A percentile compares a stretch with the other conserved stretches of the same genome.
These are phyloP conservation scores for Takifugu bimaculatus DNA, from an alignment of 2,113 vertebrate genomes.

Conservation along the genomic window DNA sequence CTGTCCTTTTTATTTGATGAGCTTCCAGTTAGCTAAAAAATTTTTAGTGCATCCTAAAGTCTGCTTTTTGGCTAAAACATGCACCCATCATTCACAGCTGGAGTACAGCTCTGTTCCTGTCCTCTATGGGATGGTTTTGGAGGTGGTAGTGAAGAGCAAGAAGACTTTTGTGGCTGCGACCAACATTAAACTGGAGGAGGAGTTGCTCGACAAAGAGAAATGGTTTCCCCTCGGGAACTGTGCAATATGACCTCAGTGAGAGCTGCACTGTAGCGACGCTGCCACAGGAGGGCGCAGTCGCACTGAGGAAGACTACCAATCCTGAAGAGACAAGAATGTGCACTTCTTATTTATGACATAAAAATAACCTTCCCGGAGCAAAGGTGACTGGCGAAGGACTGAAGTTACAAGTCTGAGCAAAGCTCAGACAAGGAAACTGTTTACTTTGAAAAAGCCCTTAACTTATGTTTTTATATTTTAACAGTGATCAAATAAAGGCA, in stretches of 20 bases:
- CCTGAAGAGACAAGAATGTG: not conserved
- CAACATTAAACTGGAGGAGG: constrained; percentile 73
- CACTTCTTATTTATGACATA: constrained; percentile 18
- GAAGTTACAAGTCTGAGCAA: constrained; percentile 30
- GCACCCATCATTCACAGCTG: constrained; percentile 65
- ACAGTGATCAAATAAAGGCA: constrained; percentile 12
- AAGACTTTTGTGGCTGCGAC: constrained; percentile 75
- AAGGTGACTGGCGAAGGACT: not conserved
- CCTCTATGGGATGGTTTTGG: constrained; percentile 73
- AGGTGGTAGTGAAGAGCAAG: constrained; percentile 82
- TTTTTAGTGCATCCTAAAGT: not conserved
- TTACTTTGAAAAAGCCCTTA: constrained; percentile 21
- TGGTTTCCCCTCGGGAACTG: constrained; percentile 80
- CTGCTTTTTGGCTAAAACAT: constrained; percentile 4
- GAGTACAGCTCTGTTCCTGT: constrained; percentile 68
- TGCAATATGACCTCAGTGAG: constrained; percentile 58
- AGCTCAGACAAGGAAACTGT: constrained; percentile 7
- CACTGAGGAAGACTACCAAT: constrained; percentile 5
- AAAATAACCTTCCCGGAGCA: constrained; percentile 5
- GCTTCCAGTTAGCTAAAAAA: not conserved
- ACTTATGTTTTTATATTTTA: too few relatives aligned
- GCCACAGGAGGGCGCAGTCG: constrained; percentile 50
- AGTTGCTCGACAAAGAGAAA: constrained; percentile 73
- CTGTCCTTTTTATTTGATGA: not conserved
- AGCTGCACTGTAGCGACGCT: not conserved